Conservation (phyloP, 2,797 vertebrate genomes). For the Neosilurus hyrtlii region DNA sequence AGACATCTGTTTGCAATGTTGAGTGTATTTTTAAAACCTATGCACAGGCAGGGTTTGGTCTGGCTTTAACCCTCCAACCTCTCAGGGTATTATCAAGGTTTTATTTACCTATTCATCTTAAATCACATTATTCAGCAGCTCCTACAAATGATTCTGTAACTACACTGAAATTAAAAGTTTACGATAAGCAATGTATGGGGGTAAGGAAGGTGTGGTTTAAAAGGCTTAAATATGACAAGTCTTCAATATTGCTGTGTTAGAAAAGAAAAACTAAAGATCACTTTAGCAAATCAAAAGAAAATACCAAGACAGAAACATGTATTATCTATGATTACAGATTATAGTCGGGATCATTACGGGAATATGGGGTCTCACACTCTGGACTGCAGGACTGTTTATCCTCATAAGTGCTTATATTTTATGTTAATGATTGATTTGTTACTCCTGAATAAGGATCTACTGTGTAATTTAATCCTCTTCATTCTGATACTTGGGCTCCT, state of each 20-base stretch:
- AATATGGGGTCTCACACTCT: neutral
- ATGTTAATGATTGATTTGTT: neutral
- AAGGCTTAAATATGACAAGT: neutral
- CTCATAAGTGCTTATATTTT: neutral
- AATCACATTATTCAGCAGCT: neutral
- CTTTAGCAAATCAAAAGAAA: neutral
- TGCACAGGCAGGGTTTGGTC: conserved; percentile 56
- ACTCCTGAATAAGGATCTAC: neutral
- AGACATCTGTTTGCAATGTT: conserved; percentile 78
- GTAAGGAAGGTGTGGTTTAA: neutral
- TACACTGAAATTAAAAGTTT: neutral
- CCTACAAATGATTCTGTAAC: neutral
- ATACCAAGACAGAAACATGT: neutral
- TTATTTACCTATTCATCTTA: neutral
- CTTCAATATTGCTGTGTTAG: neutral
- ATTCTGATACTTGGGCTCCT: neutral
- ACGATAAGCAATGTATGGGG: neutral
- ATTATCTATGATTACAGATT: neutral
- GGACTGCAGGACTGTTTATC: neutral
- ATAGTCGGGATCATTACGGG: neutral
- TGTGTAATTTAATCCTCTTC: neutral
- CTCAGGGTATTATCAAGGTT: neutral
- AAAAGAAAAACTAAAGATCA: neutral
- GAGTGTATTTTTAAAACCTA: conserved; percentile 76
- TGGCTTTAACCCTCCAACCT: conserved; percentile 38